Evolutionary conservation across 2,797 vertebrate genomes (phyloP), one percentile per base, ranked within the genome.

Genomic region (Enteromius radiatus): DNA sequence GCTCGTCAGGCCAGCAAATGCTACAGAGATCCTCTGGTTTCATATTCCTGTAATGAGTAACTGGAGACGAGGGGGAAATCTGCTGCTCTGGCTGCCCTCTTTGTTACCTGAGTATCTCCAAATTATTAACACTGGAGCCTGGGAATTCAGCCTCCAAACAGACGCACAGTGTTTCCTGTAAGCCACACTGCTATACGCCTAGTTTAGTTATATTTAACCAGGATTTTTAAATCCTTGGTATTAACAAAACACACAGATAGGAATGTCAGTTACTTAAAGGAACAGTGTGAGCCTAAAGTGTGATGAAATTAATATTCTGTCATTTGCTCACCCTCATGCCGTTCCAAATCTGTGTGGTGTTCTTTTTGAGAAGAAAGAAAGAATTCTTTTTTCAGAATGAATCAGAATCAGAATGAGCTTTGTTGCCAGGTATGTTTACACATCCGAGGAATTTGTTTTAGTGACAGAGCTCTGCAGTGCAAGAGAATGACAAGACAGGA

Each of bases 11-110:
- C 67, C 78, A 76, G 52, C 75, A 79, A 85, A 85, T 76, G 76
- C 67, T 84, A 77, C 81, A 80, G 56, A 69, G 74, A 87, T 77
- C 76, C 45, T 31, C 84, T 80, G 77, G 71, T 78, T 83, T 88
- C 78, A 87, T 87, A 84, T 87, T 87, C 76, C 73, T 84, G 71
- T 85, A 85, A 87, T 80, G 61, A 82, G 86, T 84, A 87, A 84
- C 82, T 45, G 79, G 80, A 87, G 82, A 84, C 52, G 26, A 41
- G 75, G 59, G 76, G 78, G 38, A 86, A 87, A 86, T 84, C 82
- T 84, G 82, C 85, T 67, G 61, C 80, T 87, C 59, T 83, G 77
- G 85, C 80, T 85, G 74, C 64, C 70, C 47, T 82, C 80, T 83
- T 85, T 86, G 82, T 87, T 85, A 83, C 84, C 77, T 59, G 80